Base-by-base conservation (phyloP, 2,113 vertebrate species). In the Nothobranchius furzeri region DNA sequence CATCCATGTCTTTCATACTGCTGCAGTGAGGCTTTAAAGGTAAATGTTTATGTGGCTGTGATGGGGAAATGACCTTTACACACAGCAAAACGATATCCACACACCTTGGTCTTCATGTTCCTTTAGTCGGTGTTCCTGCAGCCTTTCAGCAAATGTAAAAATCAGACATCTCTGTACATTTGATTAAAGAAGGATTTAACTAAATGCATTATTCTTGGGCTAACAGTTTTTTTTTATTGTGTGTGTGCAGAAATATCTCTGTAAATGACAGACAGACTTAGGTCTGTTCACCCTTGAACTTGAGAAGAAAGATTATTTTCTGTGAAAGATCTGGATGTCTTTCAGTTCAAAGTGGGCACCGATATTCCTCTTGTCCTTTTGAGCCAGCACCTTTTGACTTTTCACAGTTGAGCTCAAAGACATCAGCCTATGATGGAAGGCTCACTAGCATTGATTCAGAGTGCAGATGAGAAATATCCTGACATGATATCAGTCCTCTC, bases 401-500 rank as follows among this genome's bases (percentile, higher is more conserved):
- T 89, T 87, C 75, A 59, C 89, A 88, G 51, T 65, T 60, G 52
- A 60, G 53, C 50, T 88, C 72, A 64, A 89, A 86, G 80, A 83
- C 73, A 67, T 53, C 75, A 60, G 60, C 48, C 42, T 83, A 68
- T 76, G 79, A 91, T 81, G 74, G 82, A 90, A 87, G 62, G 70
- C 51, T 79, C 81, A 88, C 85, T 83, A 84, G 55, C 87, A 85
- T 89, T 86, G 77, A 77, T 77, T 85, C 63, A 64, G 82, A 78
- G 67, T 43, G 48, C 40, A 56, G 57, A 75, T 79, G 91, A 69
- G 83, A 92, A 87, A 90, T 90, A 88, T 91, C 82, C 64, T 86
- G 77, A 92, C 90, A 92, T 82, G 79, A 77, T 81, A 77, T 75
- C 83, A 82, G 82, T 85, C 81, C 43, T 81, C 66, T 78, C 51